A percentile compares a stretch with the other conserved stretches of the same genome.
Conservation (phyloP, 2,113 vertebrate genomes). For the Eudorcas thomsonii region DNA sequence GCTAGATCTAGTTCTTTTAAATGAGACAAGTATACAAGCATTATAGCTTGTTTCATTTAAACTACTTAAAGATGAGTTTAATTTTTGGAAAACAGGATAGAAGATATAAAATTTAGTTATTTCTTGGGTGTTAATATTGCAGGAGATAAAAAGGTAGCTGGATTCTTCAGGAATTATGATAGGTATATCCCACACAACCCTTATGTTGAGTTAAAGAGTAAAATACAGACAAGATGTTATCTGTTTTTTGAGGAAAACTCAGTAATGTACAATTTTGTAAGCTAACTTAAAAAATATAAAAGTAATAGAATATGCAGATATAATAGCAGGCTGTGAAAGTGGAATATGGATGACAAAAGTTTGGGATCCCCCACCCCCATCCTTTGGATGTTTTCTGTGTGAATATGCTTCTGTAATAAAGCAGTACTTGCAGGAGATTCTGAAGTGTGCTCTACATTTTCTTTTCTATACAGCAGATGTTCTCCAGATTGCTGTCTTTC, state of each 20-base stretch:
- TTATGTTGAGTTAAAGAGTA: background rate
- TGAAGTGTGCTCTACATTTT: background rate
- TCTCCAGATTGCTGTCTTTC: background rate
- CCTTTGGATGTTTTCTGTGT: background rate
- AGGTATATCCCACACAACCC: background rate
- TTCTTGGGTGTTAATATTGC: background rate
- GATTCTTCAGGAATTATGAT: background rate
- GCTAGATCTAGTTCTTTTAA: background rate
- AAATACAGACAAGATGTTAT: background rate
- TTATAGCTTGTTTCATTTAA: background rate
- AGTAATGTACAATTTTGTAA: background rate
- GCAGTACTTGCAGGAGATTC: background rate
- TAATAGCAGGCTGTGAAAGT: background rate
- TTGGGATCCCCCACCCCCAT: background rate
- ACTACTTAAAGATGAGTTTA: conserved; percentile 11
- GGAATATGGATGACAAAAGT: background rate
- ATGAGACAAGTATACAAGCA: background rate
- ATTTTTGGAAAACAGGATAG: background rate
- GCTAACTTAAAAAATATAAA: conserved; percentile 10
- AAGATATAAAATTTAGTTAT: background rate
- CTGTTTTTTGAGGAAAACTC: background rate
- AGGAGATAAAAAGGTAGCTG: background rate
- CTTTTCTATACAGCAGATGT: background rate
- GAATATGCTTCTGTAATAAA: background rate
- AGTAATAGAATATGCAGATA: background rate